phyloP scores from a whole-genome alignment of 2,113 vertebrate genomes.

The Rhinopomastus cyanomelas region DNA sequence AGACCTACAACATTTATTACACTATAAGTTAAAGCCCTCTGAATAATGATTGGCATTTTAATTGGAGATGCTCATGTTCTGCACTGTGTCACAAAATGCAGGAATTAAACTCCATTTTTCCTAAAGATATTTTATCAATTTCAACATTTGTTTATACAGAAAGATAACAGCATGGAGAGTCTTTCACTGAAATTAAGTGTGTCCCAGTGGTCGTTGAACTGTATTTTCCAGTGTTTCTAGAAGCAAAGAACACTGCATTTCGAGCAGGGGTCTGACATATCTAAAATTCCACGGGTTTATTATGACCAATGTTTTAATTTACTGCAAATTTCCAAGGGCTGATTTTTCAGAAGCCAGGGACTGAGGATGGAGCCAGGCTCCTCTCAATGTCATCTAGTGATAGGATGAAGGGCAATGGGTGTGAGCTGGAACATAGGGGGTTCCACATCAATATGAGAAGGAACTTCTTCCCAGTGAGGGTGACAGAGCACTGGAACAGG shows the following conservation, averaged over 20 bases:
- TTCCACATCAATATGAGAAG: too few relatives aligned
- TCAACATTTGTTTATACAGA: conserved; percentile 29
- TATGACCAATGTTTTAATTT: conserved; percentile 18
- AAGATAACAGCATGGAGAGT: conserved; percentile 32
- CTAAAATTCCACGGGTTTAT: conserved; percentile 50
- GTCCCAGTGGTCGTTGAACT: conserved; percentile 54
- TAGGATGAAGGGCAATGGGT: too few relatives aligned
- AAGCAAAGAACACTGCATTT: neutral
- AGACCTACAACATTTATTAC: neutral
- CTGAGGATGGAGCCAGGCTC: neutral
- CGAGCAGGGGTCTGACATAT: neutral
- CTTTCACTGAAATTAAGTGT: conserved; percentile 30
- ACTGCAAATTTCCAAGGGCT: conserved; percentile 21
- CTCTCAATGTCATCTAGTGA: too few relatives aligned
- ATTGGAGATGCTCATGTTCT: neutral
- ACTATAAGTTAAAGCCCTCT: neutral
- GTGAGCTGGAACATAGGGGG: too few relatives aligned
- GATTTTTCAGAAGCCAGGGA: conserved; percentile 9
- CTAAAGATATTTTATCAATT: conserved; percentile 35
- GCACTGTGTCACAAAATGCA: neutral
- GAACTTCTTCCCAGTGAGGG: too few relatives aligned
- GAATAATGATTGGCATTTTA: neutral
- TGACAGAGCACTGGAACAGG: too few relatives aligned
- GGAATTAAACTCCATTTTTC: conserved; percentile 17
- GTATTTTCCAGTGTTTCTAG: conserved; percentile 39